Evolutionary conservation across 2,888 invertebrate genomes (phyloP).

Genomic region (Leptinotarsa peninsularis): DNA sequence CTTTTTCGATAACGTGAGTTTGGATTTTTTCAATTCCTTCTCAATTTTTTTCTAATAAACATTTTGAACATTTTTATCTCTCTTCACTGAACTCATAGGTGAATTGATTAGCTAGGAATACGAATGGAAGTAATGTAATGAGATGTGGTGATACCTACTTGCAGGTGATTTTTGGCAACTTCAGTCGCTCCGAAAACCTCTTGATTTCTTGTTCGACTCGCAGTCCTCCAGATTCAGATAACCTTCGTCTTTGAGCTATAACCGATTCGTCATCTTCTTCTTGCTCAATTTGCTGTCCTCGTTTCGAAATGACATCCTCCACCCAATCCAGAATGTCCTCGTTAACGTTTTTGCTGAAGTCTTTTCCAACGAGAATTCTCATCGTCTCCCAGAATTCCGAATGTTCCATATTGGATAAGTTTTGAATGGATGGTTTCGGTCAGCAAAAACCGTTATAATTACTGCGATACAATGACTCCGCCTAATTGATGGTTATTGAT

Average conservation of each 20-base stretch:
- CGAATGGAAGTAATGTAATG: no score
- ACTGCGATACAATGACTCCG: background rate
- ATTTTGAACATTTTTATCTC: no score
- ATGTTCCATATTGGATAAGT: conserved; percentile 17
- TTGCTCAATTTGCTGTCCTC: background rate
- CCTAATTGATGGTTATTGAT: background rate
- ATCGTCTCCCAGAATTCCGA: conserved; percentile 73
- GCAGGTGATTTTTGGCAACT: conserved; percentile 58
- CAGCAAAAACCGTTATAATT: background rate
- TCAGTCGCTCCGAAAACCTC: conserved; percentile 49
- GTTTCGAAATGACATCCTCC: conserved; percentile 53
- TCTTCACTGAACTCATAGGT: no score
- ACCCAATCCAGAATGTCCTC: conserved; percentile 62
- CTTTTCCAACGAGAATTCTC: conserved; percentile 71
- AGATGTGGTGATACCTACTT: conserved; percentile 51
- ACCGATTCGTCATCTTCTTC: conserved; percentile 39
- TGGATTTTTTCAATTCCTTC: no score
- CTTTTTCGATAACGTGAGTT: no score
- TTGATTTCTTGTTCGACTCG: conserved; percentile 47
- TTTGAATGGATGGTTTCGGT: background rate
- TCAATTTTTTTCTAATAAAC: no score
- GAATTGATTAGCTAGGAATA: no score
- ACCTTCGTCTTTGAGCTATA: conserved; percentile 33
- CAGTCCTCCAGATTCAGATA: conserved; percentile 26
- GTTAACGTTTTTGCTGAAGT: conserved; percentile 67